Conservation (phyloP, 2,797 vertebrate genomes). For the Clangula hyemalis region DNA sequence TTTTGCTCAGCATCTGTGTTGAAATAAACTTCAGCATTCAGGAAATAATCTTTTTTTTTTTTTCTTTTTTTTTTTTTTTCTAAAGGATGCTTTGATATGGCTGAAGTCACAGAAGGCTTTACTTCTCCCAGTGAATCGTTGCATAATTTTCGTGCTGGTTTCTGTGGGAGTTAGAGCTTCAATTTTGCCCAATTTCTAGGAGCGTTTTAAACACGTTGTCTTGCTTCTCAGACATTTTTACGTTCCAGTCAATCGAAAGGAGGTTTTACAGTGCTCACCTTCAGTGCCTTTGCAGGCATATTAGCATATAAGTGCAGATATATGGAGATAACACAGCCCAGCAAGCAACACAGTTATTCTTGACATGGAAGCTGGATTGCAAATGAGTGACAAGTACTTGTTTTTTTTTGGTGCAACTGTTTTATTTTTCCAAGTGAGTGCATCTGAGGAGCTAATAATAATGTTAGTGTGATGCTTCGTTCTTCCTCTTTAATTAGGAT, state of each 20-base stretch:
- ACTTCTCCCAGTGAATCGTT: conserved; percentile 12
- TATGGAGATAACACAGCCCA: neutral
- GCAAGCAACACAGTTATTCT: neutral
- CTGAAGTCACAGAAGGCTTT: neutral
- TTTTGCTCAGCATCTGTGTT: conserved; percentile 10
- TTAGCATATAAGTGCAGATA: neutral
- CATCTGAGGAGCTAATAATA: neutral
- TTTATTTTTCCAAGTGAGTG: neutral
- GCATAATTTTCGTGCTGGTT: neutral
- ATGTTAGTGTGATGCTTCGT: neutral
- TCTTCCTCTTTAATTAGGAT: neutral
- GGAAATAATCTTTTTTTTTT: conserved; percentile 11
- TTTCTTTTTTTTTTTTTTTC: neutral
- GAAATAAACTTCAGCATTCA: neutral
- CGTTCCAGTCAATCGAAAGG: neutral
- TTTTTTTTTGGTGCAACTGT: neutral
- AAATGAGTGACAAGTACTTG: neutral
- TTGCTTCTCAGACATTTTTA: neutral
- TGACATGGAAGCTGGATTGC: neutral
- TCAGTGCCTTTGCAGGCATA: neutral
- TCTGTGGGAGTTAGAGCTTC: neutral
- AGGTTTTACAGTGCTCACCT: neutral
- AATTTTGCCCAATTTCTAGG: neutral
- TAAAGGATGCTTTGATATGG: conserved; percentile 9
- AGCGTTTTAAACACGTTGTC: fast-evolving